phyloP scores from a whole-genome alignment of 2,113 vertebrate species.

The Thermophis baileyi region DNA sequence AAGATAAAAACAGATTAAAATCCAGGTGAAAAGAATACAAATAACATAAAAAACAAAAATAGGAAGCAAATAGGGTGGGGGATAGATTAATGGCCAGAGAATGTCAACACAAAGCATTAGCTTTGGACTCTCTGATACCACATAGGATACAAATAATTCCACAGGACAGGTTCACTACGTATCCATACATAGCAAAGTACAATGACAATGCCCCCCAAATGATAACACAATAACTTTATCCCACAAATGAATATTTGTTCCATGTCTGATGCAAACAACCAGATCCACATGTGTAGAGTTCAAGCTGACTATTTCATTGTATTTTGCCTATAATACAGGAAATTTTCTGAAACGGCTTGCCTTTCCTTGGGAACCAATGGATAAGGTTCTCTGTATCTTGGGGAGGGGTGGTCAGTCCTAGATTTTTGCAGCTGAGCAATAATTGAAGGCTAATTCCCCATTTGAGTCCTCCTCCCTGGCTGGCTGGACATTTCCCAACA shows the following conservation, averaged over 20 bases:
- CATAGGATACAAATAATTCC: neutral
- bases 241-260: neutral
- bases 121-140: neutral
- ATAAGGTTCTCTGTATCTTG: too few relatives aligned
- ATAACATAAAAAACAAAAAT: neutral
- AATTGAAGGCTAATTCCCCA: neutral
- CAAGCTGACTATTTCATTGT: neutral
- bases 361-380: neutral
- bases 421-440: neutral
- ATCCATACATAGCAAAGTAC: neutral
- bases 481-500: neutral
- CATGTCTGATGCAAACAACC: neutral
- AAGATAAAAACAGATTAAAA: neutral
- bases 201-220: neutral
- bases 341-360: neutral
- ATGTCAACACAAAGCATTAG: neutral
- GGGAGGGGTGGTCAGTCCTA: neutral
- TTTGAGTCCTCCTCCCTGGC: neutral
- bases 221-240: neutral
- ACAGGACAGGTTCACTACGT: neutral
- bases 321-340: neutral
- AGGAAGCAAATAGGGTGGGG: neutral
- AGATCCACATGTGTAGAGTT: neutral
- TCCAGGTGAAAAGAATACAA: neutral
- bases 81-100: neutral